Evolutionary conservation across 2,888 invertebrate genomes (phyloP).

Genomic region (Tinea pellionella): DNA sequence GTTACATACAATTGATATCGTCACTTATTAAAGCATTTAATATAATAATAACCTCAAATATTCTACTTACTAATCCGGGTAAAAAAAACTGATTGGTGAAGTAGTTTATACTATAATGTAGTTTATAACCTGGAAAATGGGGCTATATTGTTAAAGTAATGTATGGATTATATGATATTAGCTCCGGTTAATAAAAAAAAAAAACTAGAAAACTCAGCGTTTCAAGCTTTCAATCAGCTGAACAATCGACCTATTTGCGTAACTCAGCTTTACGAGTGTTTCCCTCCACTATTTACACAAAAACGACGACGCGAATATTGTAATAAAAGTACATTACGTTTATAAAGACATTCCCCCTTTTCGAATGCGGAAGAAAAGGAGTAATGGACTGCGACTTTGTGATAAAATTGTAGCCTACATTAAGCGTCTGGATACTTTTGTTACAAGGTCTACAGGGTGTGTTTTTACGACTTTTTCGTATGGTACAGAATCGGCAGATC

Average conservation of each 20-base stretch:
- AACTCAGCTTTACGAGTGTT: constrained; percentile 42
- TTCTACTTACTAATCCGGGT: no score
- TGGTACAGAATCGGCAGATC: constrained; percentile 42
- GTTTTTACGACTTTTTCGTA: constrained; percentile 59
- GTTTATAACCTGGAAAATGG: no score
- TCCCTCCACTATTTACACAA: constrained; percentile 32
- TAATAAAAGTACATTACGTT: not conserved
- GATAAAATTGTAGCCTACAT: not conserved
- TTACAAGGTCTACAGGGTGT: constrained; percentile 18
- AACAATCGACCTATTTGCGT: constrained; percentile 55
- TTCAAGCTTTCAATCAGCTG: constrained; percentile 54
- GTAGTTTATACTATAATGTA: no score
- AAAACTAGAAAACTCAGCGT: constrained; percentile 36
- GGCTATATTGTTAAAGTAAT: no score
- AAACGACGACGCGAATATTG: constrained; percentile 22
- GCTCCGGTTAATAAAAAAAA: constrained; percentile 30
- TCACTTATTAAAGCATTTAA: no score
- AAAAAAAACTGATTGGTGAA: no score
- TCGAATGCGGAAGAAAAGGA: not conserved
- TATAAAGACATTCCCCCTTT: not conserved
- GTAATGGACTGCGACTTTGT: constrained; percentile 1
- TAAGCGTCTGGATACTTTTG: not conserved
- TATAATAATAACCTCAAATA: no score
- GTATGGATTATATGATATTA: not conserved
- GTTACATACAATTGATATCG: no score